A percentile compares a stretch with the other conserved stretches of the same genome.
phyloP scores from a whole-genome alignment of 2,888 invertebrate species.

The Apodemia zela region DNA sequence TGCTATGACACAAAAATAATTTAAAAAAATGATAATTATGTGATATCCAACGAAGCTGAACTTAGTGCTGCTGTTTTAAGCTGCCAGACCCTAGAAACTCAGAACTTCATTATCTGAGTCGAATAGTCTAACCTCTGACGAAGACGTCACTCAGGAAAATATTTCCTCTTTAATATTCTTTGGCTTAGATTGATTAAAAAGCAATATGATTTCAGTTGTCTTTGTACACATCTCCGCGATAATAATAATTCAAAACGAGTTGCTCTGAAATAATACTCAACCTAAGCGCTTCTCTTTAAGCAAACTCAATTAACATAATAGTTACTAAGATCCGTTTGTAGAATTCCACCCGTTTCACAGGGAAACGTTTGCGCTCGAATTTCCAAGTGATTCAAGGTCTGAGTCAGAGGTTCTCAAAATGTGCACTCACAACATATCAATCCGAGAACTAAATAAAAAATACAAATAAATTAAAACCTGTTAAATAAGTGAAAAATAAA shows the following conservation, averaged over 20 bases:
- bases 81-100: too few species aligned
- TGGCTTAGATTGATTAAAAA: not conserved
- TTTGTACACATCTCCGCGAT: not conserved
- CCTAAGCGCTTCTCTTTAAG: not conserved
- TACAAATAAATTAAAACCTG: too few species aligned
- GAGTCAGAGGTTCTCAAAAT: not conserved
- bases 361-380: not conserved
- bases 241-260: slow-evolving; percentile 9
- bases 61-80: too few species aligned
- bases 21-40: too few species aligned
- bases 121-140: too few species aligned
- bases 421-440: too few species aligned
- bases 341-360: slow-evolving; percentile 2
- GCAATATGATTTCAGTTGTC: not conserved
- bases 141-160: not conserved
- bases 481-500: too few species aligned
- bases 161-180: not conserved
- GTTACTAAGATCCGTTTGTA: not conserved
- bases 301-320: slow-evolving; percentile 15
- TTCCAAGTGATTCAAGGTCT: not conserved
- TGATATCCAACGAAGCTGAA: too few species aligned
- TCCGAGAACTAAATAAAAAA: too few species aligned
- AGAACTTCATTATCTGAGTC: too few species aligned
- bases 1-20: too few species aligned
- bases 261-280: slow-evolving; percentile 7